Evolutionary conservation across 2,888 invertebrate genomes (phyloP).

Genomic region (Alviniconcha strummeri): DNA sequence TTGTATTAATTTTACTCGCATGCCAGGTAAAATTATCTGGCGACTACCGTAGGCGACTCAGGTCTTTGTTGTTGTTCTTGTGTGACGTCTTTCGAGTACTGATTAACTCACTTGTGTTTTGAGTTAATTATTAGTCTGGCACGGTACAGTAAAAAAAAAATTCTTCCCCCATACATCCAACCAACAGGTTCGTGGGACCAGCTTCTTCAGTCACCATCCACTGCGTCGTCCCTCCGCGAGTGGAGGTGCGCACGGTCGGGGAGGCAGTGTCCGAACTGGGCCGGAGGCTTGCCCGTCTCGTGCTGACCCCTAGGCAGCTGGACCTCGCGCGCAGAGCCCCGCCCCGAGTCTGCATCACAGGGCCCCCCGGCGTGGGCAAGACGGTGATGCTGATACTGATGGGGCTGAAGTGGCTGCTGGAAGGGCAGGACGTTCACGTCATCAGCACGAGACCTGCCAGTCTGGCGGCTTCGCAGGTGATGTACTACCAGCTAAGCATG

Average conservation of each 20-base stretch:
- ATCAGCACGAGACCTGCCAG: neutral
- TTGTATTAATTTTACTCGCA: too few species aligned
- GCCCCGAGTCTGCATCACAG: neutral
- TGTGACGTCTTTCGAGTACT: too few species aligned
- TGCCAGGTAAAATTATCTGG: too few species aligned
- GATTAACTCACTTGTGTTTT: too few species aligned
- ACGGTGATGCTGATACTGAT: neutral
- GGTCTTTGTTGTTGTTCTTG: too few species aligned
- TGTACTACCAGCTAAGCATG: neutral
- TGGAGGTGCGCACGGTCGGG: conserved; percentile 24
- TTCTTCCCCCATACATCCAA: too few species aligned
- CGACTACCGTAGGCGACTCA: too few species aligned
- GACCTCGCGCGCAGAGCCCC: conserved; percentile 12
- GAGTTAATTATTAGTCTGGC: too few species aligned
- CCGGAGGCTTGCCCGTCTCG: neutral
- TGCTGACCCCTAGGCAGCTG: neutral
- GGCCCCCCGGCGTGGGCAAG: neutral
- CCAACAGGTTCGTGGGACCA: conserved; percentile 18
- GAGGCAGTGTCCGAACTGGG: conserved; percentile 21
- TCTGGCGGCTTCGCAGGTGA: neutral
- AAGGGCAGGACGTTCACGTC: neutral
- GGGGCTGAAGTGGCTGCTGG: neutral
- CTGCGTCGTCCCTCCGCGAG: conserved; percentile 5
- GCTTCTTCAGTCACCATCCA: conserved; percentile 17
- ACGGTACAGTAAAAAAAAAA: too few species aligned